phyloP scores from a whole-genome alignment of 2,888 invertebrate genomes.

The Athalia cordata region DNA sequence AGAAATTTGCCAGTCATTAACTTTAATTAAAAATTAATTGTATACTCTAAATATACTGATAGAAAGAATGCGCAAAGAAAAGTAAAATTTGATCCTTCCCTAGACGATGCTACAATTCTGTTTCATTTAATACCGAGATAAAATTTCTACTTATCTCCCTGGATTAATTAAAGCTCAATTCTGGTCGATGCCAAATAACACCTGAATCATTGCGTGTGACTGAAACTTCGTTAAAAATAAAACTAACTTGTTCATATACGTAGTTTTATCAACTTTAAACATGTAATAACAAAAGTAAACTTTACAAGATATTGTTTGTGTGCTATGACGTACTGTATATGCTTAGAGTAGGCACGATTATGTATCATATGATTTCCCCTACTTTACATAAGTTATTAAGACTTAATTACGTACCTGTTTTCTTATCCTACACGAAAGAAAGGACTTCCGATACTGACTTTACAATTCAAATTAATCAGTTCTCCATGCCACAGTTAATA shows the following conservation, averaged over 20 bases:
- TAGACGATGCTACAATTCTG: neutral
- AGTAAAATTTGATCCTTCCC: constrained; percentile 21
- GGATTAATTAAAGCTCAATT: neutral
- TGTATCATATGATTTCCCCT: constrained; percentile 3
- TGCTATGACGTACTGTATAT: neutral
- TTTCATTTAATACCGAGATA: neutral
- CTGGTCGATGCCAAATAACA: neutral
- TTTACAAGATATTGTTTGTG: no score
- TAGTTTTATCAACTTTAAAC: no score
- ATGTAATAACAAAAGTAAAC: no score
- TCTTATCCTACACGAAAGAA: neutral
- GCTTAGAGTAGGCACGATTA: neutral
- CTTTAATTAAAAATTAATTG: constrained; percentile 20
- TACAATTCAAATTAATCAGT: neutral
- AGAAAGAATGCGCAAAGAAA: constrained; percentile 1
- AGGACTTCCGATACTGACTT: constrained; percentile 1
- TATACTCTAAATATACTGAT: neutral
- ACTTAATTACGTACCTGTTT: neutral
- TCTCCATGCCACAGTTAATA: neutral
- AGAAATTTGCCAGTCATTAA: constrained; percentile 10
- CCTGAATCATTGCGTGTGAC: neutral
- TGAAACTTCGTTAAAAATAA: constrained; percentile 3
- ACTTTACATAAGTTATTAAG: constrained; percentile 20
- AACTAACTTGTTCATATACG: neutral
- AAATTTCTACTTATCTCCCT: neutral